phyloP scores from a whole-genome alignment of 2,797 vertebrate genomes.

The Sorex maritimensis region DNA sequence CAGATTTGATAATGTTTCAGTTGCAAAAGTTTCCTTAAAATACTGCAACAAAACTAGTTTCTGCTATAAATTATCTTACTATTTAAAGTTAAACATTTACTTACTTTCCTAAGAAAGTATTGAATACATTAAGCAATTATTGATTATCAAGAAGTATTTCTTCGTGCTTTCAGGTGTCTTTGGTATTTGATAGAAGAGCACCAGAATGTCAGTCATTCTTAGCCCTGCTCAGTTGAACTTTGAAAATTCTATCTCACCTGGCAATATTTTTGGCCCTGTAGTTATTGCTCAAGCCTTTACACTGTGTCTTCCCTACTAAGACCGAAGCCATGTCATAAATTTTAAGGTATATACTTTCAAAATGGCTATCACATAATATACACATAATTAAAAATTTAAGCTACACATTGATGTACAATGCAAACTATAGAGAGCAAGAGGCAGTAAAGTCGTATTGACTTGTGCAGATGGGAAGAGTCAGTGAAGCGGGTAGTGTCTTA shows the following conservation, averaged over 20 bases:
- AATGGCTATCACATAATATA: constrained; percentile 20
- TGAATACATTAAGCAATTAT: constrained; percentile 37
- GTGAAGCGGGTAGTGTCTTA: not conserved
- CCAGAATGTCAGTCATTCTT: not conserved
- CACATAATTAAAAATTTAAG: constrained; percentile 35
- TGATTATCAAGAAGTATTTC: not conserved
- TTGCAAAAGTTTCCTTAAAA: constrained; percentile 32
- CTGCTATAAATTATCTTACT: not conserved
- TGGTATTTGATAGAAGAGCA: not conserved
- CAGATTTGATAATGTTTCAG: constrained; percentile 28
- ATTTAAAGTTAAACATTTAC: not conserved
- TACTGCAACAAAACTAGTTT: not conserved
- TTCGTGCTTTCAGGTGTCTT: constrained; percentile 6
- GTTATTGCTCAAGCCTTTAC: constrained; percentile 32
- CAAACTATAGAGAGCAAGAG: not conserved
- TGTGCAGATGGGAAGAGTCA: not conserved
- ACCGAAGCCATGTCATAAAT: not conserved
- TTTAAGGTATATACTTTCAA: constrained; percentile 3
- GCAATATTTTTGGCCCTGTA: not conserved
- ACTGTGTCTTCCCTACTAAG: not conserved
- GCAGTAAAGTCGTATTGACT: not conserved
- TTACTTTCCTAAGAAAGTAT: constrained; percentile 11
- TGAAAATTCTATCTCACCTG: not conserved
- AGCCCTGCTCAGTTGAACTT: constrained; percentile 4
- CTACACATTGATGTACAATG: not conserved